These are phyloP conservation scores for Aegithalos caudatus DNA, from an alignment of 2,113 vertebrate genomes.

Conservation along the genomic window DNA sequence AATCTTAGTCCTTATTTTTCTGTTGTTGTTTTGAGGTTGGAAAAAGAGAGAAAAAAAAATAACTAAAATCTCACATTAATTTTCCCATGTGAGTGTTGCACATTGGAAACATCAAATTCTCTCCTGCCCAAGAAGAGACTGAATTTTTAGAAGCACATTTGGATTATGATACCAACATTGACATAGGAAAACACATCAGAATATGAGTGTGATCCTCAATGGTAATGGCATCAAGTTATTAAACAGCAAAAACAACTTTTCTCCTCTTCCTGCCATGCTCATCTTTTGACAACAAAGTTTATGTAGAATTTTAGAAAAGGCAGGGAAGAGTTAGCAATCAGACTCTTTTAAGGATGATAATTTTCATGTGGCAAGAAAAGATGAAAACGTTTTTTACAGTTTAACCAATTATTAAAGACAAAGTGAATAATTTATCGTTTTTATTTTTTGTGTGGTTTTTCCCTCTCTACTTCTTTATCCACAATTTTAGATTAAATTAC, in stretches of 20 bases:
- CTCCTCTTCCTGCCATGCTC: neutral
- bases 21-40: neutral
- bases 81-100: fast-evolving
- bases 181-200: neutral
- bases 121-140: neutral
- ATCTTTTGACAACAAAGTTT: neutral
- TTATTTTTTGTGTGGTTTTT: neutral
- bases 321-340: neutral
- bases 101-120: neutral
- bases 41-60: neutral
- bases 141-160: neutral
- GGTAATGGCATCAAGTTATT: neutral
- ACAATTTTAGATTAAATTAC: neutral
- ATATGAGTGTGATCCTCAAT: neutral
- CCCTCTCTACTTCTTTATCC: neutral
- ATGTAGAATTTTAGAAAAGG: neutral
- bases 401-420: neutral
- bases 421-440: neutral
- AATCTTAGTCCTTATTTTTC: neutral
- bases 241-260: neutral
- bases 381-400: fast-evolving
- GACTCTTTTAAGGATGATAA: neutral
- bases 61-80: neutral
- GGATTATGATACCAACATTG: neutral
- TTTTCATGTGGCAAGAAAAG: neutral